Evolutionary conservation across 2,797 vertebrate species (phyloP), one percentile per base, ranked within the genome.

Genomic region (Amphiprion clarkii): DNA sequence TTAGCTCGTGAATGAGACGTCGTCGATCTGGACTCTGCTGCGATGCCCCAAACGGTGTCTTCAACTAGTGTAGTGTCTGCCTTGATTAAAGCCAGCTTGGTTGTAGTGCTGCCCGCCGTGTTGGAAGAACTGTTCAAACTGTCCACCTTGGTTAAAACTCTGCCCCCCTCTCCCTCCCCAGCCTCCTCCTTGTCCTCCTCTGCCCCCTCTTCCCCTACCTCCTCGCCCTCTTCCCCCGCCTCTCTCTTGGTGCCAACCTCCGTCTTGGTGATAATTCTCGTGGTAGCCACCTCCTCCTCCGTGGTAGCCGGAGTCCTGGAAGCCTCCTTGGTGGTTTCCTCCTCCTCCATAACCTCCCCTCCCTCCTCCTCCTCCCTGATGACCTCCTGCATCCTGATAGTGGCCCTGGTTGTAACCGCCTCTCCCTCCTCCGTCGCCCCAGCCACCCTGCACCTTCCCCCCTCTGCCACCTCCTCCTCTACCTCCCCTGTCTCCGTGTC

Each of bases 71-170:
- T 97, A 99, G 80, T 98, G 95, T 92, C 96, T 95, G 92, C 96
- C 96, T 90, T 99, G 98, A 84, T 95, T 96, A 90, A 99, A 99
- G 67, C 98, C 98, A 79, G 97, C 95, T 0, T 99, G 97, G 93
- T 93, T 98, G 93, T 97, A 99, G 71, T 99, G 97, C 83, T 99
- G 97, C 46, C 98, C 98, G 17, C 98, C 98, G 11, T 99, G 97
- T 83, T 99, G 98, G 92, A 99, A 99, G 92, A 97, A 99, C 94
- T 99, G 98, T 93, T 99, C 98, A 95, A 99, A 99, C 46, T 99
- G 98, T 79, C 98, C 98, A 25, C 97, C 97, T 87, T 98, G 97
- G 90, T 96, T 98, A 63, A 97, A 97, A 91, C 88, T 97, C 88
- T 97, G 96, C n/a, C 95, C 96, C 21, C 97, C 97, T 92, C 98